Conservation (phyloP, 2,113 vertebrate species). For the Sorex fumeus region DNA sequence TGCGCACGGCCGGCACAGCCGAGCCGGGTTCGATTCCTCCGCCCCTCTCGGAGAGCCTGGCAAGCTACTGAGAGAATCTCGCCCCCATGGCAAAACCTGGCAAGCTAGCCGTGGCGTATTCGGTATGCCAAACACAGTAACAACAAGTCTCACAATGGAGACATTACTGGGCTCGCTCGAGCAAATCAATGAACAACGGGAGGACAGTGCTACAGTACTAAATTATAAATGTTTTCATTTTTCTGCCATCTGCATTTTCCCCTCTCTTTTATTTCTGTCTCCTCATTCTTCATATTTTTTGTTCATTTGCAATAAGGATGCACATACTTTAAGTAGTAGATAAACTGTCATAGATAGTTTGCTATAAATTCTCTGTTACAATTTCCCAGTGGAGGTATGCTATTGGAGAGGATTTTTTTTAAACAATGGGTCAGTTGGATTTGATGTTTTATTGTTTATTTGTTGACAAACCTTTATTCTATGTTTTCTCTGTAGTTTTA, state of each 20-base stretch:
- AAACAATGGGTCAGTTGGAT: not conserved
- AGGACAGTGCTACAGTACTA: too few relatives aligned
- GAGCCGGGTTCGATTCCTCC: too few relatives aligned
- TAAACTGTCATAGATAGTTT: not conserved
- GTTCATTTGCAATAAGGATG: not conserved
- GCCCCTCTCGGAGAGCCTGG: too few relatives aligned
- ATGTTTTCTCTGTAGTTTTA: not conserved
- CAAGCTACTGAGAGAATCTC: too few relatives aligned
- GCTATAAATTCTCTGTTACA: not conserved
- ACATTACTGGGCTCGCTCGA: too few relatives aligned
- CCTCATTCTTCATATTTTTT: not conserved
- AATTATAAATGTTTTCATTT: not conserved
- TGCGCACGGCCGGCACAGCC: too few relatives aligned
- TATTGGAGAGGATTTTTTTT: not conserved
- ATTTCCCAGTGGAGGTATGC: not conserved
- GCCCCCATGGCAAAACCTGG: too few relatives aligned
- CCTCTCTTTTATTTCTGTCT: not conserved
- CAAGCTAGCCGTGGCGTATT: too few relatives aligned
- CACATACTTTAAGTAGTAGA: not conserved
- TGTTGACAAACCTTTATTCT: not conserved
- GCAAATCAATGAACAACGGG: too few relatives aligned
- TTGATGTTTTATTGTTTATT: not conserved
- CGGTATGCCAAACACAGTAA: too few relatives aligned
- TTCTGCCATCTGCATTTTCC: constrained; percentile 10
- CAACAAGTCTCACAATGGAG: too few relatives aligned